These are phyloP conservation scores for Caloenas nicobarica DNA, from an alignment of 2,113 vertebrate species.

Conservation along the genomic window DNA sequence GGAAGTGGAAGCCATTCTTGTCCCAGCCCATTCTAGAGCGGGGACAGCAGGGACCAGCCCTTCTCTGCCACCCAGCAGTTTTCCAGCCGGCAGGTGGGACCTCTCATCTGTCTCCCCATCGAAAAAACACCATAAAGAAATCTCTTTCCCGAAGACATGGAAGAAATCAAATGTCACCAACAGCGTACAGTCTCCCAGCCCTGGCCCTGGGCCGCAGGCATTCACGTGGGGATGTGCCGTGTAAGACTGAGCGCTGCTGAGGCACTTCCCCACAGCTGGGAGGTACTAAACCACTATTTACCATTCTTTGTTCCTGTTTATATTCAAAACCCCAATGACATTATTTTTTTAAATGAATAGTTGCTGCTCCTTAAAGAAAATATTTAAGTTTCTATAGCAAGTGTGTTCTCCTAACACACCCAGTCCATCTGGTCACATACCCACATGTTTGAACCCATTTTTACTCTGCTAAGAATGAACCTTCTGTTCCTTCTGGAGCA, in stretches of 20 bases:
- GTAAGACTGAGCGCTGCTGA: neutral
- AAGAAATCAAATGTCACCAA: neutral
- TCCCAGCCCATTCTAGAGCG: neutral
- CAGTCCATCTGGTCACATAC: constrained; percentile 9
- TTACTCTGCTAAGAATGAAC: neutral
- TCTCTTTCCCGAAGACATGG: neutral
- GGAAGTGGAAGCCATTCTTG: neutral
- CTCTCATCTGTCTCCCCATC: neutral
- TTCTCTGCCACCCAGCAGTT: neutral
- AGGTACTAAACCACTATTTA: neutral
- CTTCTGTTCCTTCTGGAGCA: constrained; percentile 19
- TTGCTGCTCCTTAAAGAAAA: constrained; percentile 22
- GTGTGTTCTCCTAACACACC: neutral
- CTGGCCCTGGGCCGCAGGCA: neutral
- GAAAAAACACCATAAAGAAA: neutral
- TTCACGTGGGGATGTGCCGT: rapidly evolving
- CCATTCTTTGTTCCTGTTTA: constrained; percentile 2
- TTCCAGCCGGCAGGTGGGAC: neutral
- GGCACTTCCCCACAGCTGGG: neutral
- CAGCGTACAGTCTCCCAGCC: neutral
- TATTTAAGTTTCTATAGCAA: constrained; percentile 8
- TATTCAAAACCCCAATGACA: neutral
- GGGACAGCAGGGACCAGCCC: neutral
- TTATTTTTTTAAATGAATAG: neutral
- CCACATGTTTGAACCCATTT: neutral